These are phyloP conservation scores for Brenthis hecate DNA, from an alignment of 2,888 invertebrate genomes.

Conservation along the genomic window DNA sequence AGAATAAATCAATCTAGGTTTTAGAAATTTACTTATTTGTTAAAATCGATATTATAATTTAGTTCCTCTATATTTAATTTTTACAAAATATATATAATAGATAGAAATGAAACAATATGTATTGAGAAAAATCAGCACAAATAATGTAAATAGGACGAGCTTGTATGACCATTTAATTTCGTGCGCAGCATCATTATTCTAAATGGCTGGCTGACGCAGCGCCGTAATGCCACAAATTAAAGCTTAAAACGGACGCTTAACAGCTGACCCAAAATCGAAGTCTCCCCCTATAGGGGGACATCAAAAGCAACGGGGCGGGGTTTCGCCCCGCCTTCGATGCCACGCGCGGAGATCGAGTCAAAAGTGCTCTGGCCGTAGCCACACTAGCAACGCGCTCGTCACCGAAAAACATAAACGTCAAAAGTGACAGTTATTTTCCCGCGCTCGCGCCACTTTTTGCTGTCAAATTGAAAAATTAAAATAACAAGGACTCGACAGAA, in stretches of 20 bases:
- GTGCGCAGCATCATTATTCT: slow-evolving; percentile 71
- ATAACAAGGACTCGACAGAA: too few relatives aligned
- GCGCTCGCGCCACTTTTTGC: slow-evolving; percentile 22
- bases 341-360: slow-evolving; percentile 66
- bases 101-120: neutral
- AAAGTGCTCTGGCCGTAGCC: slow-evolving; percentile 71
- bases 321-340: slow-evolving; percentile 68
- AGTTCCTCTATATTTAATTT: too few relatives aligned
- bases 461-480: neutral
- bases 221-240: slow-evolving; percentile 80
- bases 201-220: slow-evolving; percentile 71
- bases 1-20: too few relatives aligned
- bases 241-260: slow-evolving; percentile 82
- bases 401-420: slow-evolving; percentile 52
- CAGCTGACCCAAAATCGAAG: slow-evolving; percentile 81
- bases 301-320: slow-evolving; percentile 78
- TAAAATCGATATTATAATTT: too few relatives aligned
- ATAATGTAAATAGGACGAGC: slow-evolving; percentile 58
- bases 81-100: neutral
- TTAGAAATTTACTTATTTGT: too few relatives aligned
- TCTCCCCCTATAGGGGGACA: slow-evolving; percentile 48
- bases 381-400: slow-evolving; percentile 55
- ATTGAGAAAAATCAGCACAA: slow-evolving; percentile 31
- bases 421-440: slow-evolving; percentile 28
- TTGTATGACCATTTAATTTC: slow-evolving; percentile 61